Percentiles rank a stretch among this genome's conserved stretches.
These are phyloP conservation scores for Diorhabda elongata DNA, from an alignment of 1,140 invertebrate species.

Conservation along the genomic window DNA sequence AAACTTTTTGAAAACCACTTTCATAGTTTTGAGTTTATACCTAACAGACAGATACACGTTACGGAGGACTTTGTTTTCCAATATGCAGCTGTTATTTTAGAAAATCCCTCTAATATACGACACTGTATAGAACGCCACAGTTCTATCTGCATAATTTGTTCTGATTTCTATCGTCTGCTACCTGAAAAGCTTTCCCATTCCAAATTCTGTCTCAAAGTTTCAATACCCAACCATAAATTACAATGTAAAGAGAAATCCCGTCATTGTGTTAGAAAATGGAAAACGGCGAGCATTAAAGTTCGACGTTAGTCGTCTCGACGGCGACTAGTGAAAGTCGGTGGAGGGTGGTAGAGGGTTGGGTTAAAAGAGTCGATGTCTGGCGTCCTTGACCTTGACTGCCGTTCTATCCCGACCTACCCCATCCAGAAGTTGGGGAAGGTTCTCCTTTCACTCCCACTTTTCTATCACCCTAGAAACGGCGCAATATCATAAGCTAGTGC, in stretches of 20 bases:
- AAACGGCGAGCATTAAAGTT: not conserved
- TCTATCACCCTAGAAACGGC: not conserved
- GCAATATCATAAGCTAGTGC: not conserved
- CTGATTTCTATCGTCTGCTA: not conserved
- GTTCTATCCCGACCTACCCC: not conserved
- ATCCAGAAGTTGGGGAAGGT: not conserved
- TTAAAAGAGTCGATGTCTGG: not conserved
- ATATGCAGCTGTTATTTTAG: too few species aligned
- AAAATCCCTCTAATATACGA: too few species aligned
- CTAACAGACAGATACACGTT: too few species aligned
- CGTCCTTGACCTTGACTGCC: not conserved
- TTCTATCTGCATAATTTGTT: not conserved
- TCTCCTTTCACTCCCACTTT: not conserved
- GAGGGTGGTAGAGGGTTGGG: not conserved
- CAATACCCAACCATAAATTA: slow-evolving; percentile 2
- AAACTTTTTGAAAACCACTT: too few species aligned
- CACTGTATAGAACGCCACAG: not conserved
- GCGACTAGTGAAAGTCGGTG: not conserved
- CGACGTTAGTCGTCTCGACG: not conserved
- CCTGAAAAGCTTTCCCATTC: not conserved
- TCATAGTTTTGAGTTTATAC: too few species aligned
- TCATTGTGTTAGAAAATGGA: slow-evolving; percentile 2
- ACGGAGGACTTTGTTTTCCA: too few species aligned
- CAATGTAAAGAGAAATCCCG: not conserved
- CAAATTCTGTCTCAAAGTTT: not conserved